Evolutionary conservation across 2,888 invertebrate species (phyloP), one percentile per base, ranked within the genome.

Genomic region (Saturnia pavonia): DNA sequence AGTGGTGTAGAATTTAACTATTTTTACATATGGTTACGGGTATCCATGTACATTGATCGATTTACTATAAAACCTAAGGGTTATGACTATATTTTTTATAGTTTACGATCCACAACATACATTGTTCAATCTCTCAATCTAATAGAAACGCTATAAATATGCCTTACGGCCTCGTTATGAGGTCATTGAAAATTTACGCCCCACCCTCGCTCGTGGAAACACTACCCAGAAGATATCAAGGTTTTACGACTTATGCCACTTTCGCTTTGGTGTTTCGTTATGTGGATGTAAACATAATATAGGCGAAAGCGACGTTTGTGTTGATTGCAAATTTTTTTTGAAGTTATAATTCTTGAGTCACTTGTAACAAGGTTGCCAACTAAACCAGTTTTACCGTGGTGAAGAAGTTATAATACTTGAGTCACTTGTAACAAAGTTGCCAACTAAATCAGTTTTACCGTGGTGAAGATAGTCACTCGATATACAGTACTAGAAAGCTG

Each of bases 181-280:
- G 57, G 76, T 75, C 80, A 75, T 81, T 76, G 70, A 69, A 77
- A 78, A 77, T 81, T 80, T 81, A 81, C 73, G 76, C 60, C 68
- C 70, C 69, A 68, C 71, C 69, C 63, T 40, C 51, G 51, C 14
- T 34, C 22, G n/a, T 71, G 74, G 73, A 74, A 74, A 75, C 72
- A 80, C 76, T 75, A 76, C 71, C 70, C 67, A 73, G n/a, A 40
- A 57, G 22, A 60, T 76, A 75, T 75, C 72, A 72, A 71, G 73
- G 70, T 80, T 80, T 81, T 81, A 81, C 70, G 71, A 74, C 71
- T 68, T 75, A 72, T 70, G 65, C 11, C 68, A 71, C 66, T 71
- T 69, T 69, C 42, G 48, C 42, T 14, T 69, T 69, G 27, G 25
- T 60, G 69, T 60, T 34, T 57, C 48, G 60, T 19, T 22, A 34